Evolutionary conservation across 2,888 invertebrate species (phyloP).

Genomic region (Ennomos fuscantarius): DNA sequence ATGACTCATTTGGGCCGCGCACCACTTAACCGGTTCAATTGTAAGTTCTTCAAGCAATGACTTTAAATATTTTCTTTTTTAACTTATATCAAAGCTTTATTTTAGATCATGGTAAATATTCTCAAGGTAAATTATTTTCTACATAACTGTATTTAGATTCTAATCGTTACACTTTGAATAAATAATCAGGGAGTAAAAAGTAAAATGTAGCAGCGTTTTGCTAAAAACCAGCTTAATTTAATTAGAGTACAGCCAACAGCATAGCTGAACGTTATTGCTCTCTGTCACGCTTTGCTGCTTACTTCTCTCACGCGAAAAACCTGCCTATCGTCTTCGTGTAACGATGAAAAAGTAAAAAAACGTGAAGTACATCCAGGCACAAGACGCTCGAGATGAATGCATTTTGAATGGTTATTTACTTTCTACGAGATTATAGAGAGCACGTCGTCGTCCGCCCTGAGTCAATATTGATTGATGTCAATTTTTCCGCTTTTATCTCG

Average conservation of each 20-base stretch:
- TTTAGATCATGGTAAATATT: too few species aligned
- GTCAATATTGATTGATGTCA: slow-evolving; percentile 69
- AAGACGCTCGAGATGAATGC: slow-evolving; percentile 53
- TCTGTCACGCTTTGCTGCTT: slow-evolving; percentile 63
- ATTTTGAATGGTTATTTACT: slow-evolving; percentile 50
- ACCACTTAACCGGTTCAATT: too few species aligned
- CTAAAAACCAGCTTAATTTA: slow-evolving; percentile 60
- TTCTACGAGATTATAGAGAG: slow-evolving; percentile 52
- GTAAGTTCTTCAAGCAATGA: too few species aligned
- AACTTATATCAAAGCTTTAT: too few species aligned
- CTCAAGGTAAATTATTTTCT: too few species aligned
- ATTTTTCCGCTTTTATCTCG: slow-evolving; percentile 50
- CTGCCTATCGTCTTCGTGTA: slow-evolving; percentile 58
- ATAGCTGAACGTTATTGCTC: slow-evolving; percentile 64
- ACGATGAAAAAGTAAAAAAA: slow-evolving; percentile 57
- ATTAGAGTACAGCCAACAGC: slow-evolving; percentile 57
- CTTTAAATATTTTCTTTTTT: too few species aligned
- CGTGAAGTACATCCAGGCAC: slow-evolving; percentile 49
- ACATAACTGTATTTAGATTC: not conserved
- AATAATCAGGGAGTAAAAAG: slow-evolving; percentile 41
- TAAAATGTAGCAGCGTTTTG: slow-evolving; percentile 50
- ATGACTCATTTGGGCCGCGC: too few species aligned
- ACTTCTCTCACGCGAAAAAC: slow-evolving; percentile 66
- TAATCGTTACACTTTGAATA: slow-evolving; percentile 30
- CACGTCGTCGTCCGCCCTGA: slow-evolving; percentile 39